Base-by-base conservation (phyloP, 2,113 vertebrate genomes). In the Gopherus flavomarginatus region DNA sequence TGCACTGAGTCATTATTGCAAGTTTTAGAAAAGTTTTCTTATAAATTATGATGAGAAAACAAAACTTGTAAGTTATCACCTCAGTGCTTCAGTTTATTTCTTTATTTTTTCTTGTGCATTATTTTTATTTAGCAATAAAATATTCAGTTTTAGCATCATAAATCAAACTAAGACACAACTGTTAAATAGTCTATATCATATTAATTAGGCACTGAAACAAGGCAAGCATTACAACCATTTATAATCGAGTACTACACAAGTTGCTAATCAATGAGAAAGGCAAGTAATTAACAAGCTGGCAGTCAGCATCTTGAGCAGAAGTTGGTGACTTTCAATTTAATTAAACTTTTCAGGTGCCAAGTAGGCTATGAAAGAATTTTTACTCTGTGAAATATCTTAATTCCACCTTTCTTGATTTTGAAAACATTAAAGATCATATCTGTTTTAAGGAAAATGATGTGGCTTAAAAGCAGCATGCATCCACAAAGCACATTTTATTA, bases 251-350 rank as follows among this genome's bases (percentile, higher is more conserved):
- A 49, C 89, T 96, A 96, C 54, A 85, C 95, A 93, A 97, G 96
- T 78, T 97, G 95, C 97, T 98, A 97, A 98, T 98, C 97, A 98
- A 87, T 96, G 96, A 95, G 95, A 97, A 89, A 98, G 95, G 90
- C 92, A 96, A 96, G 95, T 97, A 98, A 98, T 98, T 98, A 98
- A 97, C 52, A 96, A 97, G 95, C 38, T 94, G 97, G 95, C 94
- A 97, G 96, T 91, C 97, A 97, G 95, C 92, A 81, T 96, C 95
- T 95, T 92, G 95, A 97, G 85, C 91, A 96, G 92, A 98, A 97
- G 92, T 93, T 97, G 96, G 92, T 96, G 97, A 90, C 97, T 98
- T 98, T 96, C 86, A 95, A 97, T 94, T 97, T 98, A 97, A 98
- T 98, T 97, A 98, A 96, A 97, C 95, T 92, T 97, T 83, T 93